Conservation (phyloP, 2,888 invertebrate genomes). For the Colostygia pectinataria region DNA sequence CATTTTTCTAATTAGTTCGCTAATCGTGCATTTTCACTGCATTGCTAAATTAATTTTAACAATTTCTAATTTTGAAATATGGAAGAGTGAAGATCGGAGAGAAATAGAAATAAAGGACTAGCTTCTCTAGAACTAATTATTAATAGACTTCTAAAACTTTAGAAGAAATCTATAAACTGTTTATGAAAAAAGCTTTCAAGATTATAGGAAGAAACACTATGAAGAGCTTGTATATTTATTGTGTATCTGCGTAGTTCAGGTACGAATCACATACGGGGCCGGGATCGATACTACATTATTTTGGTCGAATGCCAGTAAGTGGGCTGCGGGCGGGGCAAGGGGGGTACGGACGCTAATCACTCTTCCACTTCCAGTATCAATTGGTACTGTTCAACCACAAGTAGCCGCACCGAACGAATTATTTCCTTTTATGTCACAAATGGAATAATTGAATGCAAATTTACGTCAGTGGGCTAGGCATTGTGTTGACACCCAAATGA, state of each 20-base stretch:
- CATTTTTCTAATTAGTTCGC: constrained; percentile 58
- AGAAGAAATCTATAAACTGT: constrained; percentile 27
- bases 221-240: constrained; percentile 47
- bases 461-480: constrained; percentile 58
- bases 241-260: constrained; percentile 41
- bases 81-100: constrained; percentile 79
- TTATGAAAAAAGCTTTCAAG: constrained; percentile 26
- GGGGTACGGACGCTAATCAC: constrained; percentile 57
- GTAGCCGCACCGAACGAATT: constrained; percentile 67
- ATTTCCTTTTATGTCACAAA: constrained; percentile 45
- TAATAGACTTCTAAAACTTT: constrained; percentile 44
- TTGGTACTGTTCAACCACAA: constrained; percentile 67
- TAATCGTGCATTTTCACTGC: constrained; percentile 73
- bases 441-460: constrained; percentile 28
- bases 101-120: constrained; percentile 59
- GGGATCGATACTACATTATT: constrained; percentile 32
- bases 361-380: constrained; percentile 80
- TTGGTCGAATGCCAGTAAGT: constrained; percentile 37
- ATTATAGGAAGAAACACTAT: constrained; percentile 26
- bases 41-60: constrained; percentile 47
- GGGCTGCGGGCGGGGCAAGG: constrained; percentile 31
- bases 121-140: constrained; percentile 60
- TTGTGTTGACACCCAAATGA: constrained; percentile 73
- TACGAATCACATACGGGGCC: constrained; percentile 31
- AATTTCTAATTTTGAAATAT: constrained; percentile 69